Conservation (phyloP, 2,888 invertebrate species). For the Cephonodes hylas region DNA sequence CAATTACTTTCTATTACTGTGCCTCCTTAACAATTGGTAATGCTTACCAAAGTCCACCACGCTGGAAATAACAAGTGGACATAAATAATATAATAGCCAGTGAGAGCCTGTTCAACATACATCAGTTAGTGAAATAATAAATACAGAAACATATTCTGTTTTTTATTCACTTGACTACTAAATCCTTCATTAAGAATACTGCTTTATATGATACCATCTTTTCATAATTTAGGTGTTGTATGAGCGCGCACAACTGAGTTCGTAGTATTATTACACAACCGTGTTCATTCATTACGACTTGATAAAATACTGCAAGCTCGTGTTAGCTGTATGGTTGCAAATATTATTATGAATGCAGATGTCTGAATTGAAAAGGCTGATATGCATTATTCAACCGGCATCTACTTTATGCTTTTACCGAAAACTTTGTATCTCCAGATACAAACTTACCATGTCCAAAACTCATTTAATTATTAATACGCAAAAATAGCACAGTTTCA, state of each 20-base stretch:
- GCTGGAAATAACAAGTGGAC: too few relatives aligned
- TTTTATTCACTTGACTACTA: too few relatives aligned
- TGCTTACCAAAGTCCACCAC: too few relatives aligned
- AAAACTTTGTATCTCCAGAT: not conserved
- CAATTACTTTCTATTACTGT: too few relatives aligned
- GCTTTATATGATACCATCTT: not conserved
- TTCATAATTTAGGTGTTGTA: not conserved
- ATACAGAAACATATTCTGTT: too few relatives aligned
- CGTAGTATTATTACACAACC: not conserved
- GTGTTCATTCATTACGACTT: not conserved
- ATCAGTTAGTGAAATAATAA: too few relatives aligned
- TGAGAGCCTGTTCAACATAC: too few relatives aligned
- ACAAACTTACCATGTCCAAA: not conserved
- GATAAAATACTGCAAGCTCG: not conserved
- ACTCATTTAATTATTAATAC: not conserved
- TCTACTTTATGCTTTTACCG: not conserved
- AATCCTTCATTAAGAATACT: too few relatives aligned
- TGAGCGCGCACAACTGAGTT: not conserved
- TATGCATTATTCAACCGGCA: not conserved
- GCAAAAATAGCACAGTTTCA: not conserved
- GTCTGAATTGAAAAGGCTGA: not conserved
- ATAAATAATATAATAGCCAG: too few relatives aligned
- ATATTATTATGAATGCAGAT: not conserved
- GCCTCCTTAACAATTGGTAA: too few relatives aligned
- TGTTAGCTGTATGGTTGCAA: not conserved